phyloP scores from a whole-genome alignment of 2,113 vertebrate species.

The Thamnophis sirtalis region DNA sequence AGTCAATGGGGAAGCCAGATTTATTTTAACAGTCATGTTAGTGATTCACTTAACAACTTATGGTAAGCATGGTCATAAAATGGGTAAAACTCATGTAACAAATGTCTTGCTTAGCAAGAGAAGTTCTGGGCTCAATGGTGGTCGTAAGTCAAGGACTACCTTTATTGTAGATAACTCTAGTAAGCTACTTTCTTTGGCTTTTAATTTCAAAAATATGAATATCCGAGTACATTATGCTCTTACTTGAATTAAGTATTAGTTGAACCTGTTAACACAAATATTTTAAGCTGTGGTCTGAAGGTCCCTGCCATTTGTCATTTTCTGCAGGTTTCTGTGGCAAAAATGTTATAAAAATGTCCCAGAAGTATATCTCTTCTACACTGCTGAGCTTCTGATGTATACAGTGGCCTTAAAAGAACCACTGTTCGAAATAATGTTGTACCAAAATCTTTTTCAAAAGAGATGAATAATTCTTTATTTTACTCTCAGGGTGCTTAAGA shows the following conservation, averaged over 20 bases:
- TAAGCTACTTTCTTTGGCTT: neutral
- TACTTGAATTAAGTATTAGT: neutral
- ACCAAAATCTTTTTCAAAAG: too few relatives aligned
- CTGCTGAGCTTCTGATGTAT: neutral
- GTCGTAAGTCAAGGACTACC: too few relatives aligned
- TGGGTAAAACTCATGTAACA: too few relatives aligned
- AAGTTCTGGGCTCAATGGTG: too few relatives aligned
- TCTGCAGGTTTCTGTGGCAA: neutral
- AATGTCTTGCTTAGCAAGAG: too few relatives aligned
- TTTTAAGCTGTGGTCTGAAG: neutral
- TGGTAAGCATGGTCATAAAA: too few relatives aligned
- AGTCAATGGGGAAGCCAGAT: too few relatives aligned
- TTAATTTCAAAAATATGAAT: conserved; percentile 5
- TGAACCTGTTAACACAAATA: neutral
- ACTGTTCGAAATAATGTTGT: neutral
- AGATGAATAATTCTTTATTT: too few relatives aligned
- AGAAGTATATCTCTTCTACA: neutral
- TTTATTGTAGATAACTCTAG: neutral
- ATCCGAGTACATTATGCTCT: conserved; percentile 14
- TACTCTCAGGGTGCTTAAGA: too few relatives aligned
- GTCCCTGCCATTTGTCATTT: neutral
- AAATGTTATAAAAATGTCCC: neutral
- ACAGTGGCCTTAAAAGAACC: neutral
- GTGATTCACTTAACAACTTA: too few relatives aligned
- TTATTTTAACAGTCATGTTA: too few relatives aligned